Base-by-base conservation (phyloP, 2,888 invertebrate genomes). In the Caenorhabditis angaria region DNA sequence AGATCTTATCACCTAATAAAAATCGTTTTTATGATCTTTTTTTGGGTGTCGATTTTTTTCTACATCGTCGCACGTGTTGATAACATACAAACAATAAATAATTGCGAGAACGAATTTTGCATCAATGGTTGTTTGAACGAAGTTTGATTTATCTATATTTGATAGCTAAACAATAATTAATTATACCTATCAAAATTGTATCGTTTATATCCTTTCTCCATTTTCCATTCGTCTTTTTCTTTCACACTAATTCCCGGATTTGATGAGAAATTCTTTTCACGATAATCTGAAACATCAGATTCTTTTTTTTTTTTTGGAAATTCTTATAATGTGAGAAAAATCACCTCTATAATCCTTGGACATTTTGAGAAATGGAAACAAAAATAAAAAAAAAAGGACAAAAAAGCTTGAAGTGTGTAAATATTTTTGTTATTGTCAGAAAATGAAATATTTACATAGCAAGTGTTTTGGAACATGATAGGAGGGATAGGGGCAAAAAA, bases 231-330 rank as follows among this genome's bases (percentile, higher is more conserved):
- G 18, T 61, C 53, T 29, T 50, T 29, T 8, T 25, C 8, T n/a
- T 25, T 20, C 1, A 51, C 25, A 32, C 8, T 25, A 53, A 51
- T 10, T 29, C 61, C 61, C 24, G 18, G 3, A 10, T 3, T 18
- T 8, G 53, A 3, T 53, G 12, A 20, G n/a, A n/a, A n/a, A n/a
- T n/a, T n/a, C 3, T 61, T 12, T n/a, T 59, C 59, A 5, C 59
- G 59, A 51, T 50, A 61, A 24, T 61, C 61, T 61, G 50, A 32
- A 61, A 59, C 24, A 35, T 27, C 8, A 10, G 14, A 14, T 28
- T 27, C 27, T 10, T 10, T 10, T 27, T 10, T 6, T 27, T 12
- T 8, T 3, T 50, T 12, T 24, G 50, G 12, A 50, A 5, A 2
- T 50, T 24, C n/a, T n/a, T n/a, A n/a, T n/a, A n/a, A n/a, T n/a